These are phyloP conservation scores for Jacana jacana DNA, from an alignment of 2,113 vertebrate species.

Conservation along the genomic window DNA sequence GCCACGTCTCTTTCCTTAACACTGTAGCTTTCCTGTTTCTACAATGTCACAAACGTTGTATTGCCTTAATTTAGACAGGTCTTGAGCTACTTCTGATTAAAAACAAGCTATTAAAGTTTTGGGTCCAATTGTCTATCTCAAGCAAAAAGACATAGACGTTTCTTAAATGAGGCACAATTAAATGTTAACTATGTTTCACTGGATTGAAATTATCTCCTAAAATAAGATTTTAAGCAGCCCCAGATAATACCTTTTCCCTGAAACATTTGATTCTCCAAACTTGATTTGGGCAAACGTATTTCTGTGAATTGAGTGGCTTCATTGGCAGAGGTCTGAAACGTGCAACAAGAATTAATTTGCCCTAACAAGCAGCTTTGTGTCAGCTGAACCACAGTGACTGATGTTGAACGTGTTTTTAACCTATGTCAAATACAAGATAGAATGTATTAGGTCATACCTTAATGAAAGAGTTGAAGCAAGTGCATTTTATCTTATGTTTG, in stretches of 20 bases:
- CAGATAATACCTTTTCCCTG: neutral
- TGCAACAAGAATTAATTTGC: conserved; percentile 10
- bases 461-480: conserved; percentile 53
- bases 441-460: conserved; percentile 48
- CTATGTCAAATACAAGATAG: conserved; percentile 29
- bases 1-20: neutral
- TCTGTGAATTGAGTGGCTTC: neutral
- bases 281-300: neutral
- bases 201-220: neutral
- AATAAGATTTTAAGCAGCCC: neutral
- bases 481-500: conserved; percentile 52
- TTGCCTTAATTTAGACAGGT: neutral
- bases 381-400: neutral
- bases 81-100: neutral
- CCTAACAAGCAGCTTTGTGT: conserved; percentile 29
- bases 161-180: neutral
- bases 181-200: neutral
- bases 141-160: neutral
- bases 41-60: neutral
- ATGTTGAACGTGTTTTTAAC: conserved; percentile 13
- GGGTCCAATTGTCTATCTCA: neutral
- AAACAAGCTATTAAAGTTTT: neutral
- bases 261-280: neutral
- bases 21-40: neutral
- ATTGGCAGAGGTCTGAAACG: neutral